A percentile compares a stretch with the other conserved stretches of the same genome.
Evolutionary conservation across 2,888 invertebrate genomes (phyloP).

Genomic region (Buathra laborator): DNA sequence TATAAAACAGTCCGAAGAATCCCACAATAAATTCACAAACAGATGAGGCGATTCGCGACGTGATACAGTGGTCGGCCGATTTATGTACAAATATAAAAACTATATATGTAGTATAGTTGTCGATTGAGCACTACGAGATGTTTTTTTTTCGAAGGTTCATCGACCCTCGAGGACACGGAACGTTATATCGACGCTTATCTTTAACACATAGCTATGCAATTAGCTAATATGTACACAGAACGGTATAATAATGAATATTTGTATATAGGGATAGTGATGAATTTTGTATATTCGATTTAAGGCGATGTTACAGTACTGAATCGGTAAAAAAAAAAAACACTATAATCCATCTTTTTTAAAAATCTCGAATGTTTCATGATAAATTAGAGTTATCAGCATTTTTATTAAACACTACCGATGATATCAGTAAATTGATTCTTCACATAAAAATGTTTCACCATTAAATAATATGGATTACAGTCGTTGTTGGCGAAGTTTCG

Average conservation of each 20-base stretch:
- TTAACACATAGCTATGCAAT: conserved; percentile 46
- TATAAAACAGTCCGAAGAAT: conserved; percentile 48
- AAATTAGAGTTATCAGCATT: no score
- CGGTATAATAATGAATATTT: conserved; percentile 25
- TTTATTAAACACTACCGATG: no score
- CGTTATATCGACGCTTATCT: conserved; percentile 38
- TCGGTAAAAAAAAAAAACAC: background rate
- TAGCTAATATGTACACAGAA: conserved; percentile 56
- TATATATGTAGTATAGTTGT: conserved; percentile 42
- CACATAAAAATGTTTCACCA: no score
- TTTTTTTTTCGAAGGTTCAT: background rate
- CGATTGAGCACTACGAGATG: conserved; percentile 17
- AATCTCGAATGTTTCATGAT: no score
- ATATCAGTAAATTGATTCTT: no score
- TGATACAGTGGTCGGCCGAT: conserved; percentile 39
- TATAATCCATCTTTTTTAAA: no score
- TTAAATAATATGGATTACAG: no score
- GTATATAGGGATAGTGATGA: conserved; percentile 12
- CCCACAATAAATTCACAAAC: conserved; percentile 40
- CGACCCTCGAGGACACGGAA: conserved; percentile 35
- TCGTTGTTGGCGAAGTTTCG: no score
- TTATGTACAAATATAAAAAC: conserved; percentile 82
- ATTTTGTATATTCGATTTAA: background rate
- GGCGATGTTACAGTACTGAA: background rate
- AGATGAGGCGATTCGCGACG: conserved; percentile 22